Evolutionary conservation across 2,888 invertebrate species (phyloP).

Genomic region (Nomada hirtipes): DNA sequence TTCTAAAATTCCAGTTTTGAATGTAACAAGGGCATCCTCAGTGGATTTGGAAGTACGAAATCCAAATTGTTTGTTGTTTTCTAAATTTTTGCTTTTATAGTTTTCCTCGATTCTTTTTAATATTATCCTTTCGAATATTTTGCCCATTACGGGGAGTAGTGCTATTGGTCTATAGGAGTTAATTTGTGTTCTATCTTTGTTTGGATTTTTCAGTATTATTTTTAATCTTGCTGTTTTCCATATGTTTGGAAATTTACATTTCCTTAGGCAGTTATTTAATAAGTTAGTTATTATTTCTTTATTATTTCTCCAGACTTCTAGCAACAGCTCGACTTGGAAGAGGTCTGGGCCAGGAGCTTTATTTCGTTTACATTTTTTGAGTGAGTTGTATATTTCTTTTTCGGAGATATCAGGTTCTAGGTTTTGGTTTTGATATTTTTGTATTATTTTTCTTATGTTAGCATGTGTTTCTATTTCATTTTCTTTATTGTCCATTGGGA

Average conservation of each 20-base stretch:
- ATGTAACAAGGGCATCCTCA: background rate
- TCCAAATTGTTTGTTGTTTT: too few species aligned
- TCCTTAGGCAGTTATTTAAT: background rate
- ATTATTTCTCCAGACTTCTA: background rate
- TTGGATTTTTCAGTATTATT: background rate
- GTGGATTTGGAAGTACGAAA: too few species aligned
- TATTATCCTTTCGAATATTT: background rate
- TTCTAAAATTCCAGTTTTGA: constrained; percentile 1
- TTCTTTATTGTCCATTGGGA: background rate
- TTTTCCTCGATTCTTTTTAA: background rate
- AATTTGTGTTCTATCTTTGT: background rate
- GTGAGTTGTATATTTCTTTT: background rate
- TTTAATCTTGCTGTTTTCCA: background rate
- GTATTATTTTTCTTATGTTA: background rate
- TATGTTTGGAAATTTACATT: background rate
- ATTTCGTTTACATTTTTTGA: background rate
- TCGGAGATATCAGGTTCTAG: background rate
- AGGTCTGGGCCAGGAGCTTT: background rate
- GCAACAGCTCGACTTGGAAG: background rate
- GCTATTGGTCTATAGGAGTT: background rate
- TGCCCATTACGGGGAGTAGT: background rate
- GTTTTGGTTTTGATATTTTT: background rate
- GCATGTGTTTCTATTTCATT: background rate
- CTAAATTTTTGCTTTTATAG: too few species aligned
- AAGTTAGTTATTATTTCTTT: background rate